Conservation (phyloP, 2,113 vertebrate genomes). For the Gobio gobio region DNA sequence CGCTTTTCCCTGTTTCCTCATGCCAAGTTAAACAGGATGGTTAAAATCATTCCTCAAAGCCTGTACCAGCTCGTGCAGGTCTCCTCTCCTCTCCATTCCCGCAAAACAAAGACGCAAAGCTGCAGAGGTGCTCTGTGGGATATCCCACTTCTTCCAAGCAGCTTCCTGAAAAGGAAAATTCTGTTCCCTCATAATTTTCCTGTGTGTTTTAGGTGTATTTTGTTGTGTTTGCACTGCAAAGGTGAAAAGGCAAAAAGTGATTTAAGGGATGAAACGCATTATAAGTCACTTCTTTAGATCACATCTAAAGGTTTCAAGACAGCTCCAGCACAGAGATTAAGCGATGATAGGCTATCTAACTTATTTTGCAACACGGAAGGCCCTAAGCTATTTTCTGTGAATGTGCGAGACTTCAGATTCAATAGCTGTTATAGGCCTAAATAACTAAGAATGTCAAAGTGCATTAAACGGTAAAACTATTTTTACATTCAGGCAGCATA, state of each 20-base stretch:
- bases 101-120: conserved; percentile 36
- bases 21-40: conserved; percentile 74
- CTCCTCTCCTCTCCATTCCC: conserved; percentile 42
- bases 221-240: conserved; percentile 47
- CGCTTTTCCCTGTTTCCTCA: conserved; percentile 44
- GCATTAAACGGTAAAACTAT: too few species aligned
- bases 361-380: too few species aligned
- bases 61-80: conserved; percentile 46
- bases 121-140: conserved; percentile 71
- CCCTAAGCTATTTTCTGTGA: too few species aligned
- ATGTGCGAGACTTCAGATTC: too few species aligned
- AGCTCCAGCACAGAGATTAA: too few species aligned
- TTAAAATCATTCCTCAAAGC: conserved; percentile 64
- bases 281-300: background rate
- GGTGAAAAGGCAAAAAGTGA: background rate
- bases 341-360: too few species aligned
- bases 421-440: too few species aligned
- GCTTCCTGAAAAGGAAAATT: conserved; percentile 63
- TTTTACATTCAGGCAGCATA: too few species aligned
- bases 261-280: background rate
- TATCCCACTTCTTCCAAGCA: conserved; percentile 48
- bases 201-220: background rate
- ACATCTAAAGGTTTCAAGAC: background rate
- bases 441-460: too few species aligned
- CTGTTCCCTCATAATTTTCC: conserved; percentile 52